These are phyloP conservation scores for Drosophila simulans DNA, from an alignment of 1,140 invertebrate genomes.

Conservation along the genomic window DNA sequence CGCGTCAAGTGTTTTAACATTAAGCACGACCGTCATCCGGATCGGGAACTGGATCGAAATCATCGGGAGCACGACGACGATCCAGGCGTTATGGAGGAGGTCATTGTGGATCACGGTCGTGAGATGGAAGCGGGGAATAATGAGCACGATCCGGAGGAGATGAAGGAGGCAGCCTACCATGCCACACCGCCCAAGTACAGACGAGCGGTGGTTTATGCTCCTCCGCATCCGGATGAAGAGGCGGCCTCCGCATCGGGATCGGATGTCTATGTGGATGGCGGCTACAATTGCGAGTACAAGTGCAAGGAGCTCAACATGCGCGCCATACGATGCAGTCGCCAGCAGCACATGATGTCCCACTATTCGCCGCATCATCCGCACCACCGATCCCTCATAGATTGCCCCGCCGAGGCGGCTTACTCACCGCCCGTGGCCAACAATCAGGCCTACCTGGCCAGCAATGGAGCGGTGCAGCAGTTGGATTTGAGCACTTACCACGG, in stretches of 20 bases:
- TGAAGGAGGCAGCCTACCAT: conserved; percentile 47
- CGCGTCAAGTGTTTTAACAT: conserved; percentile 78
- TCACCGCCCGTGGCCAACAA: conserved; percentile 46
- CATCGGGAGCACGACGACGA: conserved; percentile 17
- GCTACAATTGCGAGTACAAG: conserved; percentile 79
- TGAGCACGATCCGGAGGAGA: conserved; percentile 9
- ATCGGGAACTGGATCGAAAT: conserved; percentile 20
- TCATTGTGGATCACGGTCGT: conserved; percentile 41
- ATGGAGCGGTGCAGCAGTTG: conserved; percentile 40
- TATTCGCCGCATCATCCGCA: conserved; percentile 55
- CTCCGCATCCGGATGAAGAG: conserved; percentile 43
- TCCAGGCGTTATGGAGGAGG: conserved; percentile 17
- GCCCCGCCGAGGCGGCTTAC: conserved; percentile 61
- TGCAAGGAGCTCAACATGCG: conserved; percentile 78
- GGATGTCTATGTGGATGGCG: conserved; percentile 61
- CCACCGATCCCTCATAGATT: conserved; percentile 53
- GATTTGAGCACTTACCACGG: conserved; percentile 29
- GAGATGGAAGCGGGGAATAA: conserved; percentile 46
- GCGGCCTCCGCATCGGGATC: conserved; percentile 18
- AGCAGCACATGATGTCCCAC: conserved; percentile 51
- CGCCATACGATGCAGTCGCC: conserved; percentile 78
- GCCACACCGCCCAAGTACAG: conserved; percentile 58
- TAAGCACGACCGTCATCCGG: conserved; percentile 41
- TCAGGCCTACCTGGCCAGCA: conserved; percentile 25
- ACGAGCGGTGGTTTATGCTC: conserved; percentile 62